Evolutionary conservation across 1,140 invertebrate genomes (phyloP).

Genomic region (Probaryconus sp.): DNA sequence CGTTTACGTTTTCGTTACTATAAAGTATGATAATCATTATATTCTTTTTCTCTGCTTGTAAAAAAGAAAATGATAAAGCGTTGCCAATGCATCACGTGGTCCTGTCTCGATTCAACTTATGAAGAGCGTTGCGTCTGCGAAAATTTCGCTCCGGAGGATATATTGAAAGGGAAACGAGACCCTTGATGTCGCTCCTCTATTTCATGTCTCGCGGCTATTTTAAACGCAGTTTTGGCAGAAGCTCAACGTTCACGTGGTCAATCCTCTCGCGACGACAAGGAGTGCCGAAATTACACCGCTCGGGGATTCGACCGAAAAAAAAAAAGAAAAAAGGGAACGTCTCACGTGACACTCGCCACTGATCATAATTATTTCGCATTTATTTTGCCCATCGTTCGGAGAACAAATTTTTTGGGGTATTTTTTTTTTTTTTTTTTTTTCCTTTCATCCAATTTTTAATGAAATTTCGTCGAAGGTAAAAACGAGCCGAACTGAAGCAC

Average conservation of each 20-base stretch:
- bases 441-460: neutral
- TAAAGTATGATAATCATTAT: too few relatives aligned
- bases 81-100: too few relatives aligned
- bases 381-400: too few relatives aligned
- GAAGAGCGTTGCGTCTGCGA: constrained; percentile 15
- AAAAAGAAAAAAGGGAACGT: neutral
- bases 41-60: too few relatives aligned
- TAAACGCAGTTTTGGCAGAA: constrained; percentile 31
- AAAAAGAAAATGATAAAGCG: too few relatives aligned
- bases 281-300: constrained; percentile 21
- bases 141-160: constrained; percentile 21
- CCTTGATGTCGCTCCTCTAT: constrained; percentile 38
- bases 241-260: constrained; percentile 41
- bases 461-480: too few relatives aligned
- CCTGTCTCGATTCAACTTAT: too few relatives aligned
- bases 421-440: neutral
- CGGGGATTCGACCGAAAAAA: constrained; percentile 4
- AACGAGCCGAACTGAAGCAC: neutral
- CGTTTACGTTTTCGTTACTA: too few relatives aligned
- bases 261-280: constrained; percentile 20
- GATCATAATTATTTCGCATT: neutral
- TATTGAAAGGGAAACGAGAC: constrained; percentile 11
- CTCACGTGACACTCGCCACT: constrained; percentile 8
- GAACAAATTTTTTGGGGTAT: too few relatives aligned
- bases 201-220: constrained; percentile 40